These are phyloP conservation scores for Oscheius sp. DNA, from an alignment of 2,888 invertebrate genomes.

Conservation along the genomic window DNA sequence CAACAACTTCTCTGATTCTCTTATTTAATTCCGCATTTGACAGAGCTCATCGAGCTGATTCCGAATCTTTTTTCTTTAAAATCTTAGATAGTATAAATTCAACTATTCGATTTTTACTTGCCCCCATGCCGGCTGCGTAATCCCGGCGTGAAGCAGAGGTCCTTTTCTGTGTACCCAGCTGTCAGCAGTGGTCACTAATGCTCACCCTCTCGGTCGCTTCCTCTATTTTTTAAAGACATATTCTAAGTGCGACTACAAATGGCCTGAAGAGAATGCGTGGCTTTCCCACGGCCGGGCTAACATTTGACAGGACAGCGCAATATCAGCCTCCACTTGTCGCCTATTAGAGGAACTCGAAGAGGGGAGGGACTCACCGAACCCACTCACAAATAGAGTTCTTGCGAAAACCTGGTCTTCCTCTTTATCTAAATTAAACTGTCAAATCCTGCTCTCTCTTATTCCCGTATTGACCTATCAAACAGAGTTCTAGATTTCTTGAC, in stretches of 20 bases:
- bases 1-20: too few species aligned
- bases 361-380: too few species aligned
- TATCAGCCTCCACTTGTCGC: conserved; percentile 28
- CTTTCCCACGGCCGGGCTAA: conserved; percentile 25
- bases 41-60: too few species aligned
- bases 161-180: conserved; percentile 25
- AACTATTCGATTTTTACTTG: too few species aligned
- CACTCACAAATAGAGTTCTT: background rate
- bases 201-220: background rate
- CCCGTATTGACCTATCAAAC: background rate
- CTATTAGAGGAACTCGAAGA: conserved; percentile 23
- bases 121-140: background rate
- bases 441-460: too few species aligned
- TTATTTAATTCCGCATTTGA: too few species aligned
- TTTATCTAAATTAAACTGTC: too few species aligned
- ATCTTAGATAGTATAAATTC: too few species aligned
- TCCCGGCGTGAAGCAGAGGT: background rate
- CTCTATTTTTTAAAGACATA: background rate
- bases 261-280: background rate
- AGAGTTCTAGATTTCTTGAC: background rate
- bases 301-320: conserved; percentile 28
- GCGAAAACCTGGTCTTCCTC: too few species aligned
- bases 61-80: too few species aligned
- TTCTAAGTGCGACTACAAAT: background rate
- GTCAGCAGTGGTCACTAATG: conserved; percentile 19